Base-by-base conservation (phyloP, 2,888 invertebrate species). In the Iphiclides podalirius region DNA sequence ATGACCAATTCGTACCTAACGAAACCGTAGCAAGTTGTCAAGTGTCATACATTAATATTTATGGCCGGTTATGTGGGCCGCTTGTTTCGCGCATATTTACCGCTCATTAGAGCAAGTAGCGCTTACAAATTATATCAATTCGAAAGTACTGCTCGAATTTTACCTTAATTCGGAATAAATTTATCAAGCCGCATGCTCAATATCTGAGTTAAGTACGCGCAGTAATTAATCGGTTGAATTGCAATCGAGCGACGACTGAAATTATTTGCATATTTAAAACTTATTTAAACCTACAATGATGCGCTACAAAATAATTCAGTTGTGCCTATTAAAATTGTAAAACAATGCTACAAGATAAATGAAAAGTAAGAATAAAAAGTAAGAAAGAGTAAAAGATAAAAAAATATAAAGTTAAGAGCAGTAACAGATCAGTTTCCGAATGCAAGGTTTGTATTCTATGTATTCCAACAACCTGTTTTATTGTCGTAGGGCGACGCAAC, bases 1-100 rank as follows among this genome's bases (percentile, higher is more conserved):
- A 14, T 44, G 49, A 44, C 49, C 49, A 33, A 35, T 44, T 15
- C 15, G 12, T 23, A 34, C 34, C 34, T 34, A 43, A 43, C 16
- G 23, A 38, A 39, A 23, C 13, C 34, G 12, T 12, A 17, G 23
- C 17, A 26, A 36, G 13, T 36, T 31, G 26, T 23, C 34, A 34
- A 44, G 16, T 36, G 44, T 44, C 26, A 37, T 44, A 13, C 9
- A 14, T 15, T 9, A 4, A 38, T 12, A 47, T 41, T 47, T 31
- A 47, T 40, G 26, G 23, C 16, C 17, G 28, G 15, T 26, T 41
- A 33, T 40, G 34, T 39, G 15, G 7, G 39, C 40, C 23, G 23
- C 15, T 8, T 11, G 15, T 34, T 40, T 47, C 35, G 16, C 11
- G 13, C 28, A 33, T 20, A 33, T 34, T 34, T 11, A 40, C 11